phyloP scores from a whole-genome alignment of 2,113 vertebrate species.

The Pholis gunnellus region DNA sequence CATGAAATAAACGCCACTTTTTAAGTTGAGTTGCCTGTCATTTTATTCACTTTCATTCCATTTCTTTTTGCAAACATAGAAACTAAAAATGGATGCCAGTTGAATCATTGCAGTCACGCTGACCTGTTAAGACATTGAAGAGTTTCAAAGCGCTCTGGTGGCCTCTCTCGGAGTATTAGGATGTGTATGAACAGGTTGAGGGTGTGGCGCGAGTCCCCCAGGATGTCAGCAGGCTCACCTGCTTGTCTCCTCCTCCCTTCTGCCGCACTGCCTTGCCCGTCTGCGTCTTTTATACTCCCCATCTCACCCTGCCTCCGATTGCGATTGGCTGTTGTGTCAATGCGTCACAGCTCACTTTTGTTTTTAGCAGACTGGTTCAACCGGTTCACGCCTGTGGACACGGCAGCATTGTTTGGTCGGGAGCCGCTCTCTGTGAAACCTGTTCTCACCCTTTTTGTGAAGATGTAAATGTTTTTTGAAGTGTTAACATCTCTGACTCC shows the following conservation, averaged over 20 bases:
- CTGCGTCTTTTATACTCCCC: conserved; percentile 60
- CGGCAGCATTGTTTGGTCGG: conserved; percentile 17
- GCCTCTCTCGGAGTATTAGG: neutral
- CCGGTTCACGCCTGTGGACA: conserved; percentile 38
- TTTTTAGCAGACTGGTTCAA: conserved; percentile 46
- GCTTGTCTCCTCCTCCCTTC: conserved; percentile 35
- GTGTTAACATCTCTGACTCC: neutral
- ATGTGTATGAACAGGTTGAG: conserved; percentile 41
- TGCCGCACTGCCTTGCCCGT: conserved; percentile 24
- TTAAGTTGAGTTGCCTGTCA: conserved; percentile 63
- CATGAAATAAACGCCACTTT: conserved; percentile 72
- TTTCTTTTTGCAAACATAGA: neutral
- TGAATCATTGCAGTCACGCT: neutral
- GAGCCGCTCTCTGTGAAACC: neutral
- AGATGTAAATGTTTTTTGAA: neutral
- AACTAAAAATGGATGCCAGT: neutral
- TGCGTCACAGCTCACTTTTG: neutral
- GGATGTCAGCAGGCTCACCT: neutral
- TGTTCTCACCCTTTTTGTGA: neutral
- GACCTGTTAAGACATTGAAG: neutral
- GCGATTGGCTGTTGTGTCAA: conserved; percentile 65
- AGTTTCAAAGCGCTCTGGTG: neutral
- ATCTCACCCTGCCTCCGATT: conserved; percentile 10
- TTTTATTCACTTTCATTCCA: conserved; percentile 46
- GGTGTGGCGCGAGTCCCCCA: neutral